phyloP scores from a whole-genome alignment of 1,140 invertebrate species.

The Nymphalis io region DNA sequence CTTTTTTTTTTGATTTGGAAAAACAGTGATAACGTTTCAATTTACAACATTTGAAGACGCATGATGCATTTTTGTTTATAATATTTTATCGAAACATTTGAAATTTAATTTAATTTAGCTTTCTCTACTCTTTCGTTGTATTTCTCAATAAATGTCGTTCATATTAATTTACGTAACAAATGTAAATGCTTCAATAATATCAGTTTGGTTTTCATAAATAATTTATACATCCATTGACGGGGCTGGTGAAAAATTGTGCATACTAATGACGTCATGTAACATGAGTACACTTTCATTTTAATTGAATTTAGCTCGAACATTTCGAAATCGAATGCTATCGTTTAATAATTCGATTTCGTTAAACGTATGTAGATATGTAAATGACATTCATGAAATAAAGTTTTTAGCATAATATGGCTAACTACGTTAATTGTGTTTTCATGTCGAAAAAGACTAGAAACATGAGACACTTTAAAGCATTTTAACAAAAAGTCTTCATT shows the following conservation, averaged over 20 bases:
- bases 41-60: too few relatives aligned
- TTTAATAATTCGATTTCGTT: constrained; percentile 1
- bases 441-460: too few relatives aligned
- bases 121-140: neutral
- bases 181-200: constrained; percentile 33
- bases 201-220: constrained; percentile 48
- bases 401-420: neutral
- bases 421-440: too few relatives aligned
- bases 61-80: too few relatives aligned
- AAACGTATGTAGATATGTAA: neutral
- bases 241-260: constrained; percentile 51
- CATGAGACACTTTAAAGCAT: too few relatives aligned
- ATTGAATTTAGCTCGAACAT: constrained; percentile 36
- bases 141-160: neutral
- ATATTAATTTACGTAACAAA: constrained; percentile 24
- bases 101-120: neutral
- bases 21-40: too few relatives aligned
- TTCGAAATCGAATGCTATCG: neutral
- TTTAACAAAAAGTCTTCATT: too few relatives aligned
- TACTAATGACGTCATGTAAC: constrained; percentile 49
- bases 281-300: constrained; percentile 46
- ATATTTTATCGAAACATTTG: too few relatives aligned
- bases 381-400: neutral
- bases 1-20: too few relatives aligned
- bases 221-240: constrained; percentile 46